A percentile compares a stretch with the other conserved stretches of the same genome.
phyloP scores from a whole-genome alignment of 1,140 invertebrate species.

The Lerema accius region DNA sequence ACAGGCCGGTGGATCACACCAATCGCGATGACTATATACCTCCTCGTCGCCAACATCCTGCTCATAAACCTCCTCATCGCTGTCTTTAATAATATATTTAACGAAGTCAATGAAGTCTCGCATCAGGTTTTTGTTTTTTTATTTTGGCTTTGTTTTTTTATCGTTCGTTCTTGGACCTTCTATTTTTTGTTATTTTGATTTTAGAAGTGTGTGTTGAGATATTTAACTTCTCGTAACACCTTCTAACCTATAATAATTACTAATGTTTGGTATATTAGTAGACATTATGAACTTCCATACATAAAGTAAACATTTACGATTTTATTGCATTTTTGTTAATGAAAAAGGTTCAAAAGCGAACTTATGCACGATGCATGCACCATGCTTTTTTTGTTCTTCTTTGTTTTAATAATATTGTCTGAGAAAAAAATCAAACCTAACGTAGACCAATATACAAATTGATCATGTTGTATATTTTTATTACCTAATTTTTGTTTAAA shows the following conservation, averaged over 20 bases:
- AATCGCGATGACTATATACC: slow-evolving; percentile 96
- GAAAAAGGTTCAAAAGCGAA: slow-evolving; percentile 11
- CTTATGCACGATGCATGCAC: neutral
- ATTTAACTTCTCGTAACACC: neutral
- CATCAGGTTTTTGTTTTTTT: slow-evolving; percentile 87
- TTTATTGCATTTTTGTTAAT: too few relatives aligned
- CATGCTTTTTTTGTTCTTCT: too few relatives aligned
- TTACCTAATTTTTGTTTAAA: too few relatives aligned
- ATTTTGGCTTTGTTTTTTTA: slow-evolving; percentile 45
- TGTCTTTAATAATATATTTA: slow-evolving; percentile 99
- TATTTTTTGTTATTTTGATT: neutral
- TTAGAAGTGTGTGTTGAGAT: neutral
- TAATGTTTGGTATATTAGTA: too few relatives aligned
- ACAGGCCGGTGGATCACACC: slow-evolving; percentile 98
- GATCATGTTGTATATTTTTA: too few relatives aligned
- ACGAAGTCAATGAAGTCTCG: slow-evolving; percentile 96
- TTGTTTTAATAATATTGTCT: too few relatives aligned
- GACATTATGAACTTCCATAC: too few relatives aligned
- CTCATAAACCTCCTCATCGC: slow-evolving; percentile 98
- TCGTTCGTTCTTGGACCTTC: slow-evolving; percentile 18
- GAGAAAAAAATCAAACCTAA: too few relatives aligned
- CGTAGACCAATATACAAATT: too few relatives aligned
- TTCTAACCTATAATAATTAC: too few relatives aligned
- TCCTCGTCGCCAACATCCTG: slow-evolving; percentile 97
- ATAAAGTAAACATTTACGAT: too few relatives aligned